Percentiles rank a stretch among this genome's conserved stretches.
phyloP scores from a whole-genome alignment of 2,113 vertebrate species.

The Podocnemis expansa region DNA sequence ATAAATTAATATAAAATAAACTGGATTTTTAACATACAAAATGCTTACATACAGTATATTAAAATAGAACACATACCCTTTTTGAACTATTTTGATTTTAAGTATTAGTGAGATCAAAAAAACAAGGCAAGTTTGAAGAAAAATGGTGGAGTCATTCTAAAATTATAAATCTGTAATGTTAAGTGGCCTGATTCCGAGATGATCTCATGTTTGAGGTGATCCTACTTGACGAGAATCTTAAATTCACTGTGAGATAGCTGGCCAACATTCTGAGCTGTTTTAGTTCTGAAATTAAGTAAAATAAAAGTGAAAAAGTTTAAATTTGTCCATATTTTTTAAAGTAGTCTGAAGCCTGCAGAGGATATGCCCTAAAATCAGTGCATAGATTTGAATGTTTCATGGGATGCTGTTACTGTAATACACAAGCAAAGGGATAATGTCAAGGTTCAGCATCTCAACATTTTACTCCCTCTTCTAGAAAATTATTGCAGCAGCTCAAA shows the following conservation, averaged over 20 bases:
- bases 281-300: too few species aligned
- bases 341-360: background rate
- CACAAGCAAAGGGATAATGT: background rate
- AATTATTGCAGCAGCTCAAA: background rate
- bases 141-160: background rate
- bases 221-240: background rate
- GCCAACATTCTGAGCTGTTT: too few species aligned
- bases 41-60: background rate
- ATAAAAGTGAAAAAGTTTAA: fast-evolving
- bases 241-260: background rate
- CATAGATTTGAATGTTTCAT: background rate
- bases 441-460: background rate
- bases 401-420: background rate
- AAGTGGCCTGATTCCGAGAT: background rate
- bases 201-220: background rate
- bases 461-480: background rate
- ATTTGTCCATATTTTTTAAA: background rate
- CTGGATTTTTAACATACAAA: background rate
- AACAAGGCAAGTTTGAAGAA: background rate
- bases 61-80: background rate
- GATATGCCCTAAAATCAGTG: background rate
- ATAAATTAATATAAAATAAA: background rate
- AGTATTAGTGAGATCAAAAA: background rate
- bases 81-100: background rate
- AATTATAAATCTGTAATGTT: background rate